Evolutionary conservation across 2,888 invertebrate genomes (phyloP).

Genomic region (Tenthredo amoena): DNA sequence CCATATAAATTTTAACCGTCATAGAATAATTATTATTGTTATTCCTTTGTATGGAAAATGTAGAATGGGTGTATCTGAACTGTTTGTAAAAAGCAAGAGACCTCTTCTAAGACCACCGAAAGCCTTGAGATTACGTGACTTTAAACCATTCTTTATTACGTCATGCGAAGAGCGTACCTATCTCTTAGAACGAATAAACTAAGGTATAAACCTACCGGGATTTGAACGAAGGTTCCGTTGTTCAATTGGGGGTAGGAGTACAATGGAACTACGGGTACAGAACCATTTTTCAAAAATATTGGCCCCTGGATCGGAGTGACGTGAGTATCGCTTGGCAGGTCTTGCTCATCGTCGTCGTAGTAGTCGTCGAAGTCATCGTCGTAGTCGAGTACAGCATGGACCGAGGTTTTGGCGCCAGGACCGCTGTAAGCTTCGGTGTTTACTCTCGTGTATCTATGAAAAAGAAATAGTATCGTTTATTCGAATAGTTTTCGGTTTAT

Average conservation of each 20-base stretch:
- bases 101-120: slow-evolving; percentile 1
- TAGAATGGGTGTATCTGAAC: not conserved
- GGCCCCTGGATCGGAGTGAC: slow-evolving; percentile 94
- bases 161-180: slow-evolving; percentile 3
- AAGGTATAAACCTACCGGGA: slow-evolving; percentile 86
- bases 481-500: not conserved
- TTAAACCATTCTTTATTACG: slow-evolving; percentile 1
- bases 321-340: slow-evolving; percentile 79
- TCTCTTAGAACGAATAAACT: not conserved
- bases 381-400: slow-evolving; percentile 88
- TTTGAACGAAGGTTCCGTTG: slow-evolving; percentile 93
- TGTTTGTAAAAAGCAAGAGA: not conserved
- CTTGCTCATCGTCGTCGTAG: slow-evolving; percentile 78
- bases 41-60: slow-evolving; percentile 15
- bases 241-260: slow-evolving; percentile 92
- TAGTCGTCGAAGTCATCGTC: slow-evolving; percentile 85
- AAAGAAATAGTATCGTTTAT: not conserved
- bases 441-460: slow-evolving; percentile 73
- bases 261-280: slow-evolving; percentile 92
- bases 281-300: slow-evolving; percentile 91
- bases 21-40: not conserved
- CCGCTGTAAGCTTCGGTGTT: slow-evolving; percentile 70
- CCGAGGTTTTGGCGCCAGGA: slow-evolving; percentile 80
- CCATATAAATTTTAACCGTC: not conserved
- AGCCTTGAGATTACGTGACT: slow-evolving; percentile 43